Percentiles rank a stretch among this genome's conserved stretches.
phyloP scores from a whole-genome alignment of 1,140 invertebrate genomes.

The Wasmannia auropunctata region DNA sequence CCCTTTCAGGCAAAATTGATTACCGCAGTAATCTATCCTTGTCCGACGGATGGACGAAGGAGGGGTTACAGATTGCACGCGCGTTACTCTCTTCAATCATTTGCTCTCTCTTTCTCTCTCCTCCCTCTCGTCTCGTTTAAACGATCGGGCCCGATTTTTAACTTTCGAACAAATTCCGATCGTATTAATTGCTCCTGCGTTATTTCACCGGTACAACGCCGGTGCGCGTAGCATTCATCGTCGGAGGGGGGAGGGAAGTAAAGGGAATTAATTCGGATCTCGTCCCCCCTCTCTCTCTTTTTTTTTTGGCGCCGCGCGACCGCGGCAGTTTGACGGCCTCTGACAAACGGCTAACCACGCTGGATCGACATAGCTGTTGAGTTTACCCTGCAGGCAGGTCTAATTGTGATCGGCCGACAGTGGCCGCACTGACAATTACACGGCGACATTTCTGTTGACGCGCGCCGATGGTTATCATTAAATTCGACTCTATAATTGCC shows the following conservation, averaged over 20 bases:
- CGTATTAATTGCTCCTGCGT: slow-evolving; percentile 41
- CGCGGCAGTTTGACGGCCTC: slow-evolving; percentile 20
- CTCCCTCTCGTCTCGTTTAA: slow-evolving; percentile 48
- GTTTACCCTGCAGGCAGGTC: slow-evolving; percentile 37
- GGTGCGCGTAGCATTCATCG: background rate
- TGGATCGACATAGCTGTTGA: slow-evolving; percentile 8
- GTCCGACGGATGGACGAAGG: slow-evolving; percentile 35
- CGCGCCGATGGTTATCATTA: slow-evolving; percentile 50
- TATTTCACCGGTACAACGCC: slow-evolving; percentile 33
- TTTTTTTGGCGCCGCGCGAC: background rate
- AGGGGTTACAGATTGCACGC: slow-evolving; percentile 44
- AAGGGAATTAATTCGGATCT: slow-evolving; percentile 31
- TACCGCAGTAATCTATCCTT: slow-evolving; percentile 57
- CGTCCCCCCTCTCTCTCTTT: background rate
- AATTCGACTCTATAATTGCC: slow-evolving; percentile 45
- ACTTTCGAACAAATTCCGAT: slow-evolving; percentile 45
- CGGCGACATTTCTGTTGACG: slow-evolving; percentile 45
- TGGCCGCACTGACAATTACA: slow-evolving; percentile 49
- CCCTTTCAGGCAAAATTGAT: slow-evolving; percentile 67
- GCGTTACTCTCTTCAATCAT: slow-evolving; percentile 51
- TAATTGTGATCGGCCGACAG: slow-evolving; percentile 48
- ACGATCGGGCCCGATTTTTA: slow-evolving; percentile 47
- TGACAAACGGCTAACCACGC: slow-evolving; percentile 53
- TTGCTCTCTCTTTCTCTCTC: no score
- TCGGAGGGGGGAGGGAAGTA: background rate